Conservation (phyloP, 2,797 vertebrate genomes). For the Cephalopachus bancanus region DNA sequence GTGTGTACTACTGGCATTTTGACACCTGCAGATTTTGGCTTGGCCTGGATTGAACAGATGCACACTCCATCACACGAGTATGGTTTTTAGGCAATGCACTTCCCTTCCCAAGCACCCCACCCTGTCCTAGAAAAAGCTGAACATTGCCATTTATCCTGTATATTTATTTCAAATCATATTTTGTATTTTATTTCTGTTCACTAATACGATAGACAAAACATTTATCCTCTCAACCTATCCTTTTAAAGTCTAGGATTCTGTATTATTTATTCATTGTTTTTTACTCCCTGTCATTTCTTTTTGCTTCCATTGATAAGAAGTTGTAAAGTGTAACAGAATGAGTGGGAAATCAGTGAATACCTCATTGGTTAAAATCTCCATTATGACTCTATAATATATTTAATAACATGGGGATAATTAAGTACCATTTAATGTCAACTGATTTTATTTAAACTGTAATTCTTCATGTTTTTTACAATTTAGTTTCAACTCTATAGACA, state of each 20-base stretch:
- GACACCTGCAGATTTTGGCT: conserved; percentile 60
- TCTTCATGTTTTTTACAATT: conserved; percentile 52
- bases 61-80: neutral
- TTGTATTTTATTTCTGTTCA: conserved; percentile 45
- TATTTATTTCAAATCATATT: conserved; percentile 21
- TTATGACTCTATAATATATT: neutral
- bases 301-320: neutral
- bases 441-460: conserved; percentile 62
- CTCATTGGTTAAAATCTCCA: conserved; percentile 19
- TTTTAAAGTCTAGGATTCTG: neutral
- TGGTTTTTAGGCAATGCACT: neutral
- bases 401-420: conserved; percentile 35
- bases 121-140: neutral
- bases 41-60: neutral
- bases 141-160: neutral
- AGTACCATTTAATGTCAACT: conserved; percentile 17
- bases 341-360: neutral
- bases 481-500: neutral
- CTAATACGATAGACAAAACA: conserved; percentile 50
- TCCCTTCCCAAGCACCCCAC: neutral
- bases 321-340: conserved; percentile 60
- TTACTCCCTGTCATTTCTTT: neutral
- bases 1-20: conserved; percentile 13
- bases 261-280: neutral
- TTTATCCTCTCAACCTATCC: neutral